Evolutionary conservation across 1,140 invertebrate genomes (phyloP).

Genomic region (Pseudobourletiella spinata): DNA sequence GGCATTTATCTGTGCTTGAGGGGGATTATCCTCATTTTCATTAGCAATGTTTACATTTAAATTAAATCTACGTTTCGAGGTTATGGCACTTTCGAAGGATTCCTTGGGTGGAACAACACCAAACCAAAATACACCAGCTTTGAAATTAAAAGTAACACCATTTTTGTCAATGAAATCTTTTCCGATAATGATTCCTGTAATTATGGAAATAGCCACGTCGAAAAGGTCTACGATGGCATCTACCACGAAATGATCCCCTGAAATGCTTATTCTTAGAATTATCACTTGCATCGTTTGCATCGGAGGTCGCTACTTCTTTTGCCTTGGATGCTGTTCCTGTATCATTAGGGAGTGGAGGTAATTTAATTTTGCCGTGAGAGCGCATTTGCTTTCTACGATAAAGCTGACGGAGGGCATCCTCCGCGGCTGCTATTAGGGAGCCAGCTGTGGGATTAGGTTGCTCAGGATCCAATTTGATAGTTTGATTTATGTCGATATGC

Average conservation of each 20-base stretch:
- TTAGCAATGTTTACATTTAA: not conserved
- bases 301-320: too few relatives aligned
- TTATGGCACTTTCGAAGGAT: not conserved
- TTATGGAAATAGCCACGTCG: too few relatives aligned
- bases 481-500: not conserved
- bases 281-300: too few relatives aligned
- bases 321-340: too few relatives aligned
- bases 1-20: not conserved
- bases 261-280: too few relatives aligned
- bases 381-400: too few relatives aligned
- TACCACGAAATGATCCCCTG: too few relatives aligned
- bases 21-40: not conserved
- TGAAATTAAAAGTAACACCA: not conserved
- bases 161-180: not conserved
- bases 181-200: too few relatives aligned
- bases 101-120: not conserved
- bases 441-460: not conserved
- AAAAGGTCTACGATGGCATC: too few relatives aligned
- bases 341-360: too few relatives aligned
- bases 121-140: not conserved
- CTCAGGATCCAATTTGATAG: not conserved
- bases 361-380: too few relatives aligned
- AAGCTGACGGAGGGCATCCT: not conserved
- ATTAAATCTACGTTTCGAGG: not conserved
- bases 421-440: not conserved